Evolutionary conservation across 2,888 invertebrate genomes (phyloP).

Genomic region (Sarcophaga subvicina): DNA sequence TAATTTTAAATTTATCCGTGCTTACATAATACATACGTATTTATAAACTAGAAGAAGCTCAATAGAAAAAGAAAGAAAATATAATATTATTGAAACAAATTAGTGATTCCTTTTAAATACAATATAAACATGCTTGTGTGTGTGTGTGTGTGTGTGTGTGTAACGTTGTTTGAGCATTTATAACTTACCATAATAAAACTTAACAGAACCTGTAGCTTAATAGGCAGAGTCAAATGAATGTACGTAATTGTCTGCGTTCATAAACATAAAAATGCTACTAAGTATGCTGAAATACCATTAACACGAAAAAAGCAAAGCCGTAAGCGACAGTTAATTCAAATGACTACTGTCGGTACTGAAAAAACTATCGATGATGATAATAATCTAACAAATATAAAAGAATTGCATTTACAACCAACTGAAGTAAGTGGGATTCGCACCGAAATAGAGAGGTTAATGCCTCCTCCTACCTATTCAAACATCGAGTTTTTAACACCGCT

Average conservation of each 20-base stretch:
- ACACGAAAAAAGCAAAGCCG: too few relatives aligned
- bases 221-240: background rate
- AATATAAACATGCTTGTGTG: background rate
- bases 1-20: background rate
- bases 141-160: background rate
- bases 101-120: background rate
- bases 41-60: background rate
- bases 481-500: slow-evolving; percentile 29
- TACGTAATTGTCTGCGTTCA: background rate
- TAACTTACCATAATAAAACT: background rate
- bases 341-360: slow-evolving; percentile 35
- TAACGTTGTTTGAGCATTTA: background rate
- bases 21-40: background rate
- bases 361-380: slow-evolving; percentile 17
- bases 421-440: background rate
- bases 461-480: slow-evolving; percentile 15
- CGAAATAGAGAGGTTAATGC: slow-evolving; percentile 13
- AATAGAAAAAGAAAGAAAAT: background rate
- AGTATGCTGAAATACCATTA: too few relatives aligned
- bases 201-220: slow-evolving; percentile 43
- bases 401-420: slow-evolving; percentile 26
- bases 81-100: too few relatives aligned
- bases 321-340: slow-evolving; percentile 26
- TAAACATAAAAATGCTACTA: too few relatives aligned
- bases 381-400: slow-evolving; percentile 12